These are phyloP conservation scores for Sphaerodactylus townsendi DNA, from an alignment of 2,113 vertebrate genomes.

Conservation along the genomic window DNA sequence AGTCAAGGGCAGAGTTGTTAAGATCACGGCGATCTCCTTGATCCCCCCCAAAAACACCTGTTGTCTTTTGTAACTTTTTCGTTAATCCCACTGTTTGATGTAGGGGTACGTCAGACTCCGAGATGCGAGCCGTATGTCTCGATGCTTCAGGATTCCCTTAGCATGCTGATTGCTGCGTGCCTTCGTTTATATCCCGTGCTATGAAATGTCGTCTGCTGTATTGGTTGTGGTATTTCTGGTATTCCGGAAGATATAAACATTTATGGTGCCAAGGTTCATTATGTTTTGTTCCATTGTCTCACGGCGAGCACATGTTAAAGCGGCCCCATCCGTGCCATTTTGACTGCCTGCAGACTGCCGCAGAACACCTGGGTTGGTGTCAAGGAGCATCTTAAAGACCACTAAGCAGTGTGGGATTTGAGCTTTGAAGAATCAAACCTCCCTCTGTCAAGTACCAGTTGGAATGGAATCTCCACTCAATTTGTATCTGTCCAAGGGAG, in stretches of 20 bases:
- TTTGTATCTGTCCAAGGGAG: too few relatives aligned
- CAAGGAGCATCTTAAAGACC: too few relatives aligned
- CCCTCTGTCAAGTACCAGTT: too few relatives aligned
- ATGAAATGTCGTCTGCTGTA: constrained; percentile 20
- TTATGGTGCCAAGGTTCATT: background rate
- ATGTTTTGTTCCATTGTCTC: constrained; percentile 23
- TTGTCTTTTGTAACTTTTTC: constrained; percentile 31
- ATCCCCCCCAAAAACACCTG: constrained; percentile 43
- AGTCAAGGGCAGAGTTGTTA: constrained; percentile 28
- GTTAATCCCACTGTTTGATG: constrained; percentile 54
- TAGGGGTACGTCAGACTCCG: constrained; percentile 35
- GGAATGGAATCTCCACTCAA: too few relatives aligned
- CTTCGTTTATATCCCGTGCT: background rate
- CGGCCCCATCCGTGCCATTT: background rate
- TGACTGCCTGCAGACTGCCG: background rate
- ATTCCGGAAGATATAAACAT: constrained; percentile 7
- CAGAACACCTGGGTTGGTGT: background rate
- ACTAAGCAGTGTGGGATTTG: too few relatives aligned
- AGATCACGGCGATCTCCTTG: background rate
- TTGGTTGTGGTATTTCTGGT: background rate
- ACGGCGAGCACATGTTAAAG: constrained; percentile 1
- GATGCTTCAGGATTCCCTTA: constrained; percentile 25
- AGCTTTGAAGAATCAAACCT: too few relatives aligned
- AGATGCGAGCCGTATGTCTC: constrained; percentile 40
- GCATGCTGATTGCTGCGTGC: background rate